Conservation (phyloP, 2,888 invertebrate species). For the Rhopalosiphum nymphaeae region DNA sequence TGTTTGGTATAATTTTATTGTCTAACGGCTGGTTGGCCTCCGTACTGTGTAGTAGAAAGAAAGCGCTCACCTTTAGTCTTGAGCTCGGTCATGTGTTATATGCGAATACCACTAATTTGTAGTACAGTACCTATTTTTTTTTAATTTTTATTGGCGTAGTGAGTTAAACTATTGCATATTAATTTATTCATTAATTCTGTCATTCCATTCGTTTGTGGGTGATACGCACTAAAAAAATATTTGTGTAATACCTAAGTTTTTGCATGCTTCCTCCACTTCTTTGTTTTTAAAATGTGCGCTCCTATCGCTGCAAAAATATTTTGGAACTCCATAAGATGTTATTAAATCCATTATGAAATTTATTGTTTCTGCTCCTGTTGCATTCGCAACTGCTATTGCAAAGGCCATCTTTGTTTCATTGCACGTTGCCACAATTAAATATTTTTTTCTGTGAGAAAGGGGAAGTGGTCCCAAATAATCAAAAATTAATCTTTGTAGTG, state of each 20-base stretch:
- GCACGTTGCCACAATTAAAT: too few relatives aligned
- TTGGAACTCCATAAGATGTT: neutral
- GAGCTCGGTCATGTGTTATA: neutral
- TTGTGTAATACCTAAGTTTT: neutral
- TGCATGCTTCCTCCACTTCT: neutral
- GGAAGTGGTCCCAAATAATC: too few relatives aligned
- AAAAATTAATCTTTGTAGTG: too few relatives aligned
- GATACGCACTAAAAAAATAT: neutral
- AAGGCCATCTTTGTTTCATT: too few relatives aligned
- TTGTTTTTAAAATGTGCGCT: neutral
- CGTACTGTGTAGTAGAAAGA: too few relatives aligned
- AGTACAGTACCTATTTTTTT: neutral
- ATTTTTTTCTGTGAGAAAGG: too few relatives aligned
- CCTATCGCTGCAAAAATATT: neutral
- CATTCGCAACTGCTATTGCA: too few relatives aligned
- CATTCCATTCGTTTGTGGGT: neutral
- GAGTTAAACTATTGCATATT: neutral
- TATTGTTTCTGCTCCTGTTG: neutral
- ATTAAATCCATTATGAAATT: neutral
- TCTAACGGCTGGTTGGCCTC: too few relatives aligned
- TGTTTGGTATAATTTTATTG: too few relatives aligned
- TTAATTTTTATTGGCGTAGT: slow-evolving; percentile 1
- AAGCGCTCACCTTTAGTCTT: too few relatives aligned
- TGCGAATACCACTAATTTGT: slow-evolving; percentile 11
- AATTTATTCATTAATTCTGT: neutral